A percentile compares a stretch with the other conserved stretches of the same genome.
These are phyloP conservation scores for Ptyas mucosa DNA, from an alignment of 2,113 vertebrate species.

Conservation along the genomic window DNA sequence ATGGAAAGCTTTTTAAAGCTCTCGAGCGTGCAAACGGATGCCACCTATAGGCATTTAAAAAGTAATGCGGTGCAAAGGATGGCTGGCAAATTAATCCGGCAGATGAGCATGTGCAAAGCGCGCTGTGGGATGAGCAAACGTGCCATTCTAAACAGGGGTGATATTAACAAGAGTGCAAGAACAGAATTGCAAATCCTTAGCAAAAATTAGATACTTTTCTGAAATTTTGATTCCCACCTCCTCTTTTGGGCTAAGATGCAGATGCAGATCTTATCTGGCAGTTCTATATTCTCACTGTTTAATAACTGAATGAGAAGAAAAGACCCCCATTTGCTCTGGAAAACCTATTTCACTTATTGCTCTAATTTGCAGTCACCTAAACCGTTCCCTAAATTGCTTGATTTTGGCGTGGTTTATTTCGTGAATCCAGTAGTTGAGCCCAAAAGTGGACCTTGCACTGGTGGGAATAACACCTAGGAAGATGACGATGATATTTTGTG, in stretches of 20 bases:
- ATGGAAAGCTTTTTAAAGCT: slow-evolving; percentile 1
- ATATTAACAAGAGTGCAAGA: not conserved
- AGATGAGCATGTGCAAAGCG: not conserved
- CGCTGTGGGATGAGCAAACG: not conserved
- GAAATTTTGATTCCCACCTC: not conserved
- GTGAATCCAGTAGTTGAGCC: no score
- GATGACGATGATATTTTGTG: no score
- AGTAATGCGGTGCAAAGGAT: not conserved
- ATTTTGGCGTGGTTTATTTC: no score
- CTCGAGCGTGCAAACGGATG: slow-evolving; percentile 7
- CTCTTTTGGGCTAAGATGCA: not conserved
- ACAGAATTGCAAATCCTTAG: not conserved
- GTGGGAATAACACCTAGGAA: no score
- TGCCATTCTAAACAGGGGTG: not conserved
- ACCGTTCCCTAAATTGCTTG: no score
- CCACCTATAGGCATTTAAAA: slow-evolving; percentile 42
- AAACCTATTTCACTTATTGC: not conserved
- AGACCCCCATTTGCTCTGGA: not conserved
- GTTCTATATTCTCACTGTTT: not conserved
- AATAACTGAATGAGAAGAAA: not conserved
- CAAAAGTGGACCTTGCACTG: no score
- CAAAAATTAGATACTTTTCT: not conserved
- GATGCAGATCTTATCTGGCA: not conserved
- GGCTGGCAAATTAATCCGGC: not conserved
- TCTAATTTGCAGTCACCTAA: no score